Base-by-base conservation (phyloP, 2,113 vertebrate genomes). In the Onychostoma macrolepis region DNA sequence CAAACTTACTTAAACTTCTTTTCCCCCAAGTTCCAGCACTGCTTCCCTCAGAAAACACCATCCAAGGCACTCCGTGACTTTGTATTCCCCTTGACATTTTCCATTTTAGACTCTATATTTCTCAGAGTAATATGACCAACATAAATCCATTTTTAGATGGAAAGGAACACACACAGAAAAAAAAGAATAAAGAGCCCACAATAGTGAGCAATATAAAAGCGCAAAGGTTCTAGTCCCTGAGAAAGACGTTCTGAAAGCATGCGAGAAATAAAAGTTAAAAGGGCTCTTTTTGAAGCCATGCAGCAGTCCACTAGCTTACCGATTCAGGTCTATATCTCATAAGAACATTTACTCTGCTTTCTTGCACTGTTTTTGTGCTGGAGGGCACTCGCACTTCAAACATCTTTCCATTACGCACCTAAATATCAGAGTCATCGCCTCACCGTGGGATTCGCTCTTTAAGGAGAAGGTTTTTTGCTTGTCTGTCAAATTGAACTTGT, bases 91-190 rank as follows among this genome's bases (percentile, higher is more conserved):
- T 81, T 81, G 58, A 82, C 80, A 82, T 82, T 67, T 30, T 26
- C 58, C 58, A 81, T 28, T 81, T 45, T 43, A 43, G 79, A 81
- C n/a, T 65, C 58, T 43, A 81, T 65, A 82, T 65, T 82, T 65
- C 80, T 30, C 58, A 43, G 53, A 80, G 58, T 82, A 67, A 82
- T 82, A 82, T 30, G 38, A 82, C 24, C 80, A 82, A 82, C 80
- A 82, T 82, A 67, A 67, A 82, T 82, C 58, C 41, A 82, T 45
- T 82, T 65, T 45, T n/a, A 67, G 38, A 81, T 28, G 11, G 78
- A 41, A 80, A 80, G 38, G 58, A 65, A 65, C 80, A 81, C 58
- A 63, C 58, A 81, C 2, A 15, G 8, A 28, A 61, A 33, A 80
- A 58, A 53, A 53, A 61, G 24, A n/a, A 61, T n/a, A n/a, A 4